These are phyloP conservation scores for Paraplagusia blochii DNA, from an alignment of 2,113 vertebrate genomes.

Conservation along the genomic window DNA sequence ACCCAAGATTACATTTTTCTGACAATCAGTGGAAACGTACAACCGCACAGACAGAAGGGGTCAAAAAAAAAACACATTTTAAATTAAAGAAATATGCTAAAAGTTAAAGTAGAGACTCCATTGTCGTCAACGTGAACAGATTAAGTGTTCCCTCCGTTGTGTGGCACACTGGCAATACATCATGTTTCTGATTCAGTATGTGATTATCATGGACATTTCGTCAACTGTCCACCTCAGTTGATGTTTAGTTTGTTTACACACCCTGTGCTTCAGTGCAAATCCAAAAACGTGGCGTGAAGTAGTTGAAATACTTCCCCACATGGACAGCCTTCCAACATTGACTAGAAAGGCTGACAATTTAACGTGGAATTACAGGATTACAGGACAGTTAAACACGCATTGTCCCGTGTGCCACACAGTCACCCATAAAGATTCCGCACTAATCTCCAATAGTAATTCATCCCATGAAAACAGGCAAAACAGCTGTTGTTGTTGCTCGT, in stretches of 20 bases:
- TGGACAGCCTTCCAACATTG: background rate
- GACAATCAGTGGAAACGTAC: slow-evolving; percentile 63
- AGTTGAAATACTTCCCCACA: slow-evolving; percentile 4
- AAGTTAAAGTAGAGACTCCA: slow-evolving; percentile 75
- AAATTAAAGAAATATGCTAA: slow-evolving; percentile 47
- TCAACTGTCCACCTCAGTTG: background rate
- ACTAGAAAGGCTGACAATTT: background rate
- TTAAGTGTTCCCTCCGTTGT: slow-evolving; percentile 46
- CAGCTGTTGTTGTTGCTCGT: slow-evolving; percentile 81
- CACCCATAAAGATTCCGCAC: slow-evolving; percentile 43
- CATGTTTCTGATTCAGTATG: slow-evolving; percentile 19
- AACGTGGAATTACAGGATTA: slow-evolving; percentile 9
- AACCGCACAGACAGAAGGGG: slow-evolving; percentile 48
- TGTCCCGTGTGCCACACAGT: slow-evolving; percentile 49
- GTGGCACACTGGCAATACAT: slow-evolving; percentile 50
- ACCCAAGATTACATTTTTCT: slow-evolving; percentile 67
- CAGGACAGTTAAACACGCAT: slow-evolving; percentile 26
- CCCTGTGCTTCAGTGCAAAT: slow-evolving; percentile 25
- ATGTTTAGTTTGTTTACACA: slow-evolving; percentile 35
- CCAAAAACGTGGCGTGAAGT: background rate
- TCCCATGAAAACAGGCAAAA: slow-evolving; percentile 70
- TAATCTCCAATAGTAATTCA: slow-evolving; percentile 55
- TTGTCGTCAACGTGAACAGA: slow-evolving; percentile 42
- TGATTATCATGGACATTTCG: too few relatives aligned
- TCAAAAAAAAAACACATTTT: slow-evolving; percentile 18